These are phyloP conservation scores for Dendrophyllia cribrosa DNA, from an alignment of 64 coral and sea anemone genomes.

Conservation along the genomic window DNA sequence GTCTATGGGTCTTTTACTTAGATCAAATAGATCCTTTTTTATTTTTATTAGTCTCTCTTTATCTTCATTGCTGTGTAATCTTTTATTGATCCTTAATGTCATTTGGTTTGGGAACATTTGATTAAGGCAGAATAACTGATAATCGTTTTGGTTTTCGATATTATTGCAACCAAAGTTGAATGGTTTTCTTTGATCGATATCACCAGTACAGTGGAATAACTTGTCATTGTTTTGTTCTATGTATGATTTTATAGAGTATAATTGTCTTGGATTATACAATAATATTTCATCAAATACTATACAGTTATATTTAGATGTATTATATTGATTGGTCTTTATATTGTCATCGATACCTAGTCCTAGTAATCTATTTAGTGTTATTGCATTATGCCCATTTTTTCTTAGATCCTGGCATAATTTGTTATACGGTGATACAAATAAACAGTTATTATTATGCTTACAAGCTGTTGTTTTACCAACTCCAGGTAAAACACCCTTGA, in stretches of 20 bases:
- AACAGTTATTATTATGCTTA: slow-evolving; percentile 45
- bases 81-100: not conserved
- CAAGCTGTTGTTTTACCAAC: slow-evolving; percentile 46
- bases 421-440: slow-evolving; percentile 66
- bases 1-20: slow-evolving; percentile 23
- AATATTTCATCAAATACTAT: slow-evolving; percentile 54
- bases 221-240: slow-evolving; percentile 47
- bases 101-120: too few relatives aligned
- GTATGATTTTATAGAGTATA: slow-evolving; percentile 7
- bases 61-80: not conserved
- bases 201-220: slow-evolving; percentile 32
- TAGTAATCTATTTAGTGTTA: slow-evolving; percentile 1
- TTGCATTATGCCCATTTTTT: not conserved
- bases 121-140: slow-evolving; percentile 38
- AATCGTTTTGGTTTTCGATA: slow-evolving; percentile 38
- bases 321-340: slow-evolving; percentile 51
- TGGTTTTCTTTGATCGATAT: slow-evolving; percentile 64
- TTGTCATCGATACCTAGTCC: slow-evolving; percentile 31
- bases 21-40: slow-evolving; percentile 31
- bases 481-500: not conserved
- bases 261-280: not conserved
- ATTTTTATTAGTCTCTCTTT: slow-evolving; percentile 16
- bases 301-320: not conserved
- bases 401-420: slow-evolving; percentile 20
- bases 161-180: slow-evolving; percentile 59